Percentiles rank a stretch among this genome's conserved stretches.
Evolutionary conservation across 1,140 invertebrate genomes (phyloP).

Genomic region (Drosophila ironensis): DNA sequence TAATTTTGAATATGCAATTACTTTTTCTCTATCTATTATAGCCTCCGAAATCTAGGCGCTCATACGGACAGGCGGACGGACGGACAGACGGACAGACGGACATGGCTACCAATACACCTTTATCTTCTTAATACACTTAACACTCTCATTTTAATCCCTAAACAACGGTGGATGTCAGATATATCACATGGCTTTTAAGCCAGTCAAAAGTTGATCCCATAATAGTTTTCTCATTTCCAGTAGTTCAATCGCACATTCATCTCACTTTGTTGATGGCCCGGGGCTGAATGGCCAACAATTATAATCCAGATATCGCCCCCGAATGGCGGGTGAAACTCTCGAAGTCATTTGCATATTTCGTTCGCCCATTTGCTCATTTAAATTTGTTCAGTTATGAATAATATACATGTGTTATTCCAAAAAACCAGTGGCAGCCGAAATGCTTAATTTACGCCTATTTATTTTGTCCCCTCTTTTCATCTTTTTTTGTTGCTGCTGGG

Average conservation of each 20-base stretch:
- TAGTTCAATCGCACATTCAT: background rate
- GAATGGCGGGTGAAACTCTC: background rate
- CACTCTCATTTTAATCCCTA: too few relatives aligned
- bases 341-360: background rate
- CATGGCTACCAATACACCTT: too few relatives aligned
- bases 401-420: slow-evolving; percentile 36
- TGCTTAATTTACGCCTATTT: slow-evolving; percentile 54
- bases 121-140: too few relatives aligned
- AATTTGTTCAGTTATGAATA: slow-evolving; percentile 41
- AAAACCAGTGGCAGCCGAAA: slow-evolving; percentile 54
- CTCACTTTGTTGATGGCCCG: background rate
- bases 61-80: too few relatives aligned
- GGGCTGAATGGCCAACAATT: background rate
- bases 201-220: too few relatives aligned
- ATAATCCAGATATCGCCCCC: background rate
- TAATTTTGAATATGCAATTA: too few relatives aligned
- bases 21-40: too few relatives aligned
- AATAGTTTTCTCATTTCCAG: too few relatives aligned
- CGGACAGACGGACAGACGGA: too few relatives aligned
- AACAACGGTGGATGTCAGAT: too few relatives aligned
- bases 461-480: slow-evolving; percentile 36
- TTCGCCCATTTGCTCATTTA: slow-evolving; percentile 17
- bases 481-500: background rate
- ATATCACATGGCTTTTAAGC: too few relatives aligned
- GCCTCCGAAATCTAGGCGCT: too few relatives aligned